Base-by-base conservation (phyloP, 1,140 invertebrate species). In the Musca vetustissima region DNA sequence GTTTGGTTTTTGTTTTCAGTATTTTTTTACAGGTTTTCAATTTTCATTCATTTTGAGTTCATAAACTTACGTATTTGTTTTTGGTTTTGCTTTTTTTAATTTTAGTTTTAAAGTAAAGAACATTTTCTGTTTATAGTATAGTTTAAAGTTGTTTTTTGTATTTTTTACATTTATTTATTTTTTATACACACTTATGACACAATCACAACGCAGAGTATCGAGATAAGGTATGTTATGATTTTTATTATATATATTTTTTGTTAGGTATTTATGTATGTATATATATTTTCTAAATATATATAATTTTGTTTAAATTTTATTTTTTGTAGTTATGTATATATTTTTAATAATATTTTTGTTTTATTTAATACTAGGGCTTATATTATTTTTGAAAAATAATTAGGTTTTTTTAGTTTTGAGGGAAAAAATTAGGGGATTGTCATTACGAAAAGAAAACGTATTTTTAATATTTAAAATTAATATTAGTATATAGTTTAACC, bases 151-250 rank as follows among this genome's bases (percentile, higher is more conserved):
- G 17, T 47, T 65, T 59, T 68, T 28, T 28, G 28, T 28, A 8
- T 3, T 28, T 28, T 61, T 61, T 61, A 61, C 57, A 61, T 36
- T 61, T 19, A 61, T 36, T 61, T 19, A 32, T 47, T 53, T 64
- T 69, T 69, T 69, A 66, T 69, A 75, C 74, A 75, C 73, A 78
- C 78, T 76, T 80, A 80, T 77, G 77, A 79, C 77, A 78, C 78
- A 78, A 80, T 80, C 78, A 80, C 78, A 80, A 80, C 78, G 78
- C 78, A 80, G 78, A 80, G 78, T 80, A 73, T 80, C 77, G 59
- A 68, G 69, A 70, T 70, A 70, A 70, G 55, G 66, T 70, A 59
- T 67, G 65, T 65, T 68, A 24, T 53, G 57, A 49, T 50, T 65
- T 49, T 22, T 15, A 25, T 25, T 28, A 17, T 24, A 28, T 68